These are phyloP conservation scores for Scomber colias DNA, from an alignment of 2,113 vertebrate genomes.

Conservation along the genomic window DNA sequence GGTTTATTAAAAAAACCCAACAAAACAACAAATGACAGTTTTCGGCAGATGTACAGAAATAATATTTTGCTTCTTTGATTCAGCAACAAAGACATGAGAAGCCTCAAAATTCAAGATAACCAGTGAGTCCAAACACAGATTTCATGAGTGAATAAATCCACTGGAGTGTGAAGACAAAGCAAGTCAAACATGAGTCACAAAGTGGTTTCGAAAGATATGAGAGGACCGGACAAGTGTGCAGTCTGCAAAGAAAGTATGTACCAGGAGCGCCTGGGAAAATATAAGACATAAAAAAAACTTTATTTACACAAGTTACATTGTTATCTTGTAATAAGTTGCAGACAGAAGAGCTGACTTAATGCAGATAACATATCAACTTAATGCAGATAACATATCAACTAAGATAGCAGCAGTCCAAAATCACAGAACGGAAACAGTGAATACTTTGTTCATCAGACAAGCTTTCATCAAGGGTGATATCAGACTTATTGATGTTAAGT, in stretches of 20 bases:
- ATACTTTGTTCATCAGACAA: background rate
- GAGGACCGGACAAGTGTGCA: background rate
- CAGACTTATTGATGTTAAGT: background rate
- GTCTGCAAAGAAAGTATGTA: background rate
- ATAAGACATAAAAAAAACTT: too few relatives aligned
- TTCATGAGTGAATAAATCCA: slow-evolving; percentile 26
- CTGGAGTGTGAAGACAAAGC: slow-evolving; percentile 10
- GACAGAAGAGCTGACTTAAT: slow-evolving; percentile 20
- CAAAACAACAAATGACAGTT: slow-evolving; percentile 10
- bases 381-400: slow-evolving; percentile 39
- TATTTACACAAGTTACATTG: too few relatives aligned
- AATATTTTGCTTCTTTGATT: slow-evolving; percentile 33
- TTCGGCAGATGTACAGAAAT: slow-evolving; percentile 13
- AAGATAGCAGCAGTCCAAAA: slow-evolving; percentile 26
- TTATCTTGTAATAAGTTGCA: background rate
- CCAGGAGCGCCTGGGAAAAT: background rate
- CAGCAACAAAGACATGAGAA: slow-evolving; percentile 2
- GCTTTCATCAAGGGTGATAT: slow-evolving; percentile 19
- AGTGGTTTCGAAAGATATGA: background rate
- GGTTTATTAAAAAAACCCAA: background rate
- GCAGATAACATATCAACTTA: background rate
- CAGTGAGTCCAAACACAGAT: slow-evolving; percentile 21
- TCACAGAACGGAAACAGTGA: slow-evolving; percentile 3
- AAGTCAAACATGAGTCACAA: slow-evolving; percentile 9
- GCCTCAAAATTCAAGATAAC: slow-evolving; percentile 24